These are phyloP conservation scores for Trachurus trachurus DNA, from an alignment of 2,797 vertebrate species.

Conservation along the genomic window DNA sequence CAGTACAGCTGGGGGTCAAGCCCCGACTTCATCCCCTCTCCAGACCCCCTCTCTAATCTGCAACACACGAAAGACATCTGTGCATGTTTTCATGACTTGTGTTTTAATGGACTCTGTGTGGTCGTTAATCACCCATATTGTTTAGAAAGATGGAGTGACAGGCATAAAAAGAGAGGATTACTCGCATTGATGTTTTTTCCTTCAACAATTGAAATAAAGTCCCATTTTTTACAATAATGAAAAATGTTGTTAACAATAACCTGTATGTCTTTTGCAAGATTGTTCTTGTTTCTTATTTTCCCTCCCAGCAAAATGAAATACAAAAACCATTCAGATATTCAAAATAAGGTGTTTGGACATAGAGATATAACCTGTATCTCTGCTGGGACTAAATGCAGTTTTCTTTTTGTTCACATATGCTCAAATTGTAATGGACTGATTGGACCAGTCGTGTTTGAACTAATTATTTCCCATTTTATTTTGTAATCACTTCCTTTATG, in stretches of 20 bases:
- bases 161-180: neutral
- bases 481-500: too few relatives aligned
- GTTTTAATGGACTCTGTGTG: neutral
- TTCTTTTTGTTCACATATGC: neutral
- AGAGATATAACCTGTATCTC: neutral
- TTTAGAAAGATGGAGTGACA: neutral
- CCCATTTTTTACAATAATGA: neutral
- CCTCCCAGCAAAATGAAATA: neutral
- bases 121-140: neutral
- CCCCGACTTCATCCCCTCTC: slow-evolving; percentile 23
- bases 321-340: neutral
- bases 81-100: slow-evolving; percentile 3
- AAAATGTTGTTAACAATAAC: neutral
- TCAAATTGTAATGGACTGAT: too few relatives aligned
- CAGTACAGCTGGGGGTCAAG: slow-evolving; percentile 29
- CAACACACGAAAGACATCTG: slow-evolving; percentile 28
- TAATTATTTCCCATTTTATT: too few relatives aligned
- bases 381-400: neutral
- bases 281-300: too few relatives aligned
- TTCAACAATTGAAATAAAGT: neutral
- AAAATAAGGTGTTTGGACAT: neutral
- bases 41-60: slow-evolving; percentile 45
- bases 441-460: too few relatives aligned
- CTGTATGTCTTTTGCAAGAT: neutral
- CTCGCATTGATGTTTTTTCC: neutral